Base-by-base conservation (phyloP, 2,888 invertebrate genomes). In the Agrotis ipsilon region DNA sequence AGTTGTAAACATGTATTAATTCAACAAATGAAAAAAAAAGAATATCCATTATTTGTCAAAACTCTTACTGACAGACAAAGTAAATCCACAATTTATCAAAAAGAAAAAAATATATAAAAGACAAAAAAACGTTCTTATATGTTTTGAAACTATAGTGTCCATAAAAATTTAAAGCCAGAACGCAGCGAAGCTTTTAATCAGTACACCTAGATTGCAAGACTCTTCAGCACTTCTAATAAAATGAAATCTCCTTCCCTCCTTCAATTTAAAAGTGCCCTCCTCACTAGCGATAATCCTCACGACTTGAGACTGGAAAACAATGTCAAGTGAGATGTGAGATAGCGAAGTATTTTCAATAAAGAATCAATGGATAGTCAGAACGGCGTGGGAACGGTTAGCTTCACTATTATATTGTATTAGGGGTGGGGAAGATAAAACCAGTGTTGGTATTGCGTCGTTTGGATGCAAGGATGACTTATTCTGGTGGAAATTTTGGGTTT, bases 331-430 rank as follows among this genome's bases (percentile, higher is more conserved):
- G 66, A 76, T 65, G 77, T 6, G 54, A 51, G 77, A 84, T 84
- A 84, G 79, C 81, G 71, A 81, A 75, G 78, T 79, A 72, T 78
- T 72, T 81, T 79, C 85, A 87, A 87, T 88, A 88, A 85, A 87
- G 86, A 88, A 87, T 88, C 88, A 89, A 89, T 89, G 84, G 80
- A 72, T 74, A 75, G 59, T 79, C 55, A 27, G 67, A 80, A 86
- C 63, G 80, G 85, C 84, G 87, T 86, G 86, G 86, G 88, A 86
- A 86, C 76, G 76, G 86, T 86, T 87, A 81, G 80, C 72, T 72
- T 51, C 71, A 73, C 82, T 85, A 87, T 89, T 82, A 89, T 90
- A 88, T 86, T 88, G 87, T 88, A 88, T 90, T 90, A 88, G 90
- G 78, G 75, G 85, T 83, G 72, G 74, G 86, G 77, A 80, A 88